Base-by-base conservation (phyloP, 1,140 invertebrate genomes). In the Heliconius eleuchia region DNA sequence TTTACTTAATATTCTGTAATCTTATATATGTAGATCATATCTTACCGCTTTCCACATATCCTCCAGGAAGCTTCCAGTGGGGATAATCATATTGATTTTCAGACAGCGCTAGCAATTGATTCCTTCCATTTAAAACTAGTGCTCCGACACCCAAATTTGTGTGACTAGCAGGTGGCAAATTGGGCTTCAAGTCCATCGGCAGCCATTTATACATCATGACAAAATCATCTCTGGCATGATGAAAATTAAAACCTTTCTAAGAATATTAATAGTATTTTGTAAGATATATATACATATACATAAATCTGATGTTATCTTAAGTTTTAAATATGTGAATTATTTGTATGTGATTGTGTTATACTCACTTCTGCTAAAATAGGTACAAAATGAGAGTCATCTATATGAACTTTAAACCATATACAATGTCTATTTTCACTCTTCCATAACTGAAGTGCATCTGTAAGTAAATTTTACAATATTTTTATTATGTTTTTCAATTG, bases 31-130 rank as follows among this genome's bases (percentile, higher is more conserved):
- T 46, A 46, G 42, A 0, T 46, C 4, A 46, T 39, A 72, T 39
- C 18, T 76, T 94, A 98, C 97, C 96, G 94, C 96, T 97, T 90
- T 99, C 97, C 39, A 98, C 97, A 95, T 98, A 98, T 76, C 98
- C 98, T 79, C 98, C 98, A 37, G 98, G 98, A 23, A 99, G 95
- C 94, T 99, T 99, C 98, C 98, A 99, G 85, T 96, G 95, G 23
- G 95, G 93, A 71, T 95, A 95, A 72, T 96, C 91, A 83, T 96
- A 96, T 91, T 96, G 96, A 88, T 96, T 97, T 88, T 99, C 98
- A 80, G 96, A 96, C 19, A 99, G 96, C 0, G 98, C 97, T 50
- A 99, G 94, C 37, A 99, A 89, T 91, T 98, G 95, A 55, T 96
- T 94, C 8, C 96, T 91, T 2, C 96, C 95, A 87, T 98, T 98